Evolutionary conservation across 1,140 invertebrate species (phyloP).

Genomic region (Mactra quadrangularis): DNA sequence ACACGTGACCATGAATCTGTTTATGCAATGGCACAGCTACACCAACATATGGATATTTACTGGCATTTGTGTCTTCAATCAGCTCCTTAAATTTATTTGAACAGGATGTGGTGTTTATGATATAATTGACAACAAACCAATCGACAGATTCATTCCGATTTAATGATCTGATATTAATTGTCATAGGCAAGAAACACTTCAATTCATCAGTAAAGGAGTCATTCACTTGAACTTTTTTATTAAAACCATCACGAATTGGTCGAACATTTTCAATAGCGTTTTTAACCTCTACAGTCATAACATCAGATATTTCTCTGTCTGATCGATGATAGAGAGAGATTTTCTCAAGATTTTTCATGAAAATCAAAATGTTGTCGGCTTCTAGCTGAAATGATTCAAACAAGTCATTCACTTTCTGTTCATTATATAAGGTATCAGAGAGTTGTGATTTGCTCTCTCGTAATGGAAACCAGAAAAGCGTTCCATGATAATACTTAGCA

Average conservation of each 20-base stretch:
- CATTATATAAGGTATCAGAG: constrained; percentile 64
- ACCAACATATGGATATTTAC: constrained; percentile 47
- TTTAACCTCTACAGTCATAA: not conserved
- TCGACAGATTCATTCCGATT: not conserved
- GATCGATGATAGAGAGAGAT: not conserved
- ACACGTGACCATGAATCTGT: constrained; percentile 65
- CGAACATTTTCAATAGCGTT: not conserved
- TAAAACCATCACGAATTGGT: not conserved
- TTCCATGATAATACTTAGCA: constrained; percentile 64
- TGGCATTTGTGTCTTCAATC: constrained; percentile 8
- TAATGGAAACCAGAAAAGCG: constrained; percentile 79
- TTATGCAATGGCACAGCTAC: constrained; percentile 18
- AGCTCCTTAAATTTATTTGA: constrained; percentile 24
- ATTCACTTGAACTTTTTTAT: not conserved
- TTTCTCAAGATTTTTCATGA: constrained; percentile 63
- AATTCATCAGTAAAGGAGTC: not conserved
- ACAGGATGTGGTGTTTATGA: not conserved
- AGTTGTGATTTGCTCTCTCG: constrained; percentile 63
- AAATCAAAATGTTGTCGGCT: constrained; percentile 64
- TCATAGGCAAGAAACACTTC: not conserved
- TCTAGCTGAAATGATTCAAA: constrained; percentile 65
- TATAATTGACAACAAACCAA: constrained; percentile 53
- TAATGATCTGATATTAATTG: not conserved
- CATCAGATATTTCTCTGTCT: not conserved
- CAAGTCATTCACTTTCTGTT: constrained; percentile 64